Evolutionary conservation across 2,113 vertebrate genomes (phyloP).

Genomic region (Megalops atlanticus): DNA sequence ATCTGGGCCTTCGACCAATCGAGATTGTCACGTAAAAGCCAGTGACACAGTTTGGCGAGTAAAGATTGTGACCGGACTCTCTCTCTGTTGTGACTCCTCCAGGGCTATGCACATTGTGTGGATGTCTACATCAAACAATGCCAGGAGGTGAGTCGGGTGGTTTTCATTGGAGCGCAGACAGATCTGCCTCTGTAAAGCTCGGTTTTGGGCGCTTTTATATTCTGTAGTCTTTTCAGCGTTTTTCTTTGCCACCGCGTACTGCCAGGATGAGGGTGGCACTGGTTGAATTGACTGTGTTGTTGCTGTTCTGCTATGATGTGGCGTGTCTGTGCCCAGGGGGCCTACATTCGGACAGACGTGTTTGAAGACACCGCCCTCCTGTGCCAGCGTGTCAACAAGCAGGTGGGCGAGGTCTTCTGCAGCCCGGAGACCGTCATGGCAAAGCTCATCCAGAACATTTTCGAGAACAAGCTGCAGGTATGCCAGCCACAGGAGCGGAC

Average conservation of each 20-base stretch:
- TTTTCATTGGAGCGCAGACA: neutral
- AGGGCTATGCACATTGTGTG: slow-evolving; percentile 98
- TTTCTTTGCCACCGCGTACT: too few species aligned
- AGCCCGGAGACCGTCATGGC: slow-evolving; percentile 96
- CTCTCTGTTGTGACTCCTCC: slow-evolving; percentile 36
- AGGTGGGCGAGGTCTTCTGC: slow-evolving; percentile 96
- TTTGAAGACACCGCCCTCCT: slow-evolving; percentile 94
- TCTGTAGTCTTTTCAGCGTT: neutral
- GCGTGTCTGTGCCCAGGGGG: slow-evolving; percentile 71
- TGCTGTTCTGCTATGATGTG: neutral
- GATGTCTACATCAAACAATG: slow-evolving; percentile 99
- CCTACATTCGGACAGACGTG: slow-evolving; percentile 87
- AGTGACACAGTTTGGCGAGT: neutral
- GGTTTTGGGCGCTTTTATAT: neutral
- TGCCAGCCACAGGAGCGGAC: too few species aligned
- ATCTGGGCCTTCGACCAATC: neutral
- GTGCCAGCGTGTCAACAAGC: slow-evolving; percentile 92
- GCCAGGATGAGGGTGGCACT: neutral
- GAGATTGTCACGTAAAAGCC: neutral
- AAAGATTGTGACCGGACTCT: slow-evolving; percentile 32
- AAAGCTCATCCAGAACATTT: slow-evolving; percentile 98
- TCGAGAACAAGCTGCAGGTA: slow-evolving; percentile 97
- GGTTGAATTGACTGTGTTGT: neutral
- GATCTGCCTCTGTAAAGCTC: neutral
- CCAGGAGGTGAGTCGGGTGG: slow-evolving; percentile 85